These are phyloP conservation scores for Phrynocephalus guinanensis DNA, from an alignment of 2,797 vertebrate species.

Conservation along the genomic window DNA sequence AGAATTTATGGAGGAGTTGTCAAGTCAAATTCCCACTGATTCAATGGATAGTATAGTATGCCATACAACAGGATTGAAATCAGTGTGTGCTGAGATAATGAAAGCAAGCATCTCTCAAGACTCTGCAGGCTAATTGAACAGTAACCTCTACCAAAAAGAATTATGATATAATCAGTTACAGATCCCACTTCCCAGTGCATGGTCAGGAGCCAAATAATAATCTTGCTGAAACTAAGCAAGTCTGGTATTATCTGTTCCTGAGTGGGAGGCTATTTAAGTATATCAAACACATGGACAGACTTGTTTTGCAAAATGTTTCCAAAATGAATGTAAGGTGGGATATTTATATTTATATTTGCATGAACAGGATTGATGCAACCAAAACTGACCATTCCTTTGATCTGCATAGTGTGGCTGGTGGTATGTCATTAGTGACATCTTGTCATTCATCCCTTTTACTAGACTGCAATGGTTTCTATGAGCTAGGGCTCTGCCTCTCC, in stretches of 20 bases:
- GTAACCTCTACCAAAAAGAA: slow-evolving; percentile 10
- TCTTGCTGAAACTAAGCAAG: neutral
- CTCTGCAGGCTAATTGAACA: slow-evolving; percentile 17
- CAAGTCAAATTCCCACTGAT: too few species aligned
- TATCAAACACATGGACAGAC: too few species aligned
- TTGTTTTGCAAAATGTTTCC: too few species aligned
- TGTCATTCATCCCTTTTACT: too few species aligned
- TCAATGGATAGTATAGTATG: too few species aligned
- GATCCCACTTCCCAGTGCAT: slow-evolving; percentile 2
- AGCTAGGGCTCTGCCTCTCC: too few species aligned
- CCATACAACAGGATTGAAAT: neutral
- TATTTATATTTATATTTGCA: neutral
- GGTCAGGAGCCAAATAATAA: neutral
- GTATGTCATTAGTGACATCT: too few species aligned
- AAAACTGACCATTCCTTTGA: neutral
- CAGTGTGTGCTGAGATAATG: neutral
- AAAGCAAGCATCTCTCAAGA: neutral
- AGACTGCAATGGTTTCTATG: too few species aligned
- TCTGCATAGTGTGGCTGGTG: neutral
- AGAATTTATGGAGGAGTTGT: too few species aligned
- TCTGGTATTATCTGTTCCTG: neutral
- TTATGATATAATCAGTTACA: slow-evolving; percentile 23
- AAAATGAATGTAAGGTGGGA: neutral
- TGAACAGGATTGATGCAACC: neutral
- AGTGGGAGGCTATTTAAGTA: neutral